Percentiles rank a stretch among this genome's conserved stretches.
phyloP scores from a whole-genome alignment of 2,797 vertebrate species.

The Hephaestus fuliginosus region DNA sequence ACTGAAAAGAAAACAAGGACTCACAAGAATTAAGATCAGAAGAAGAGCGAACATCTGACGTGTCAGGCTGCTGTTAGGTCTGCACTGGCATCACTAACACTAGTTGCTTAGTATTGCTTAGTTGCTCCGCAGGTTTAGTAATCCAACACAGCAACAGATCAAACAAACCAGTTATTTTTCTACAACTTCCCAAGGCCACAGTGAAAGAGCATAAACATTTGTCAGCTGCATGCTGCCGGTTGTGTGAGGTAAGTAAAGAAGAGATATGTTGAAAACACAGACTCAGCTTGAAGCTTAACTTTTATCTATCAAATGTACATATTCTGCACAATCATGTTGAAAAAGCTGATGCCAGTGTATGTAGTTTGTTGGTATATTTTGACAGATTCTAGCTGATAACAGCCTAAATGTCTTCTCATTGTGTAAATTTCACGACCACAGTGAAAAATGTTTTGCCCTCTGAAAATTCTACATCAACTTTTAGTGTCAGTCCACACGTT shows the following conservation, averaged over 20 bases:
- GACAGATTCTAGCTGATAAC: background rate
- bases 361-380: background rate
- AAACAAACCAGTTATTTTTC: constrained; percentile 12
- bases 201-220: constrained; percentile 7
- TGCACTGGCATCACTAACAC: background rate
- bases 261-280: background rate
- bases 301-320: background rate
- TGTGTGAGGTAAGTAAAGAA: background rate
- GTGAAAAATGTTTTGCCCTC: too few relatives aligned
- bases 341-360: background rate
- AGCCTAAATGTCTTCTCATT: background rate
- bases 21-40: constrained; percentile 37
- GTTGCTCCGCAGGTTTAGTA: constrained; percentile 11
- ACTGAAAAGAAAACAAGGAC: constrained; percentile 79
- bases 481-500: background rate
- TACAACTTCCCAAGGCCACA: background rate
- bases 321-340: background rate
- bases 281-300: background rate
- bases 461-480: background rate
- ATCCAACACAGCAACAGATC: constrained; percentile 18
- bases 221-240: background rate
- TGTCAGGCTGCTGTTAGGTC: background rate
- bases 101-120: background rate
- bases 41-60: constrained; percentile 16
- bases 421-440: background rate